Evolutionary conservation across 2,797 vertebrate genomes (phyloP), one percentile per base, ranked within the genome.

Genomic region (Odontamblyopus rebecca): DNA sequence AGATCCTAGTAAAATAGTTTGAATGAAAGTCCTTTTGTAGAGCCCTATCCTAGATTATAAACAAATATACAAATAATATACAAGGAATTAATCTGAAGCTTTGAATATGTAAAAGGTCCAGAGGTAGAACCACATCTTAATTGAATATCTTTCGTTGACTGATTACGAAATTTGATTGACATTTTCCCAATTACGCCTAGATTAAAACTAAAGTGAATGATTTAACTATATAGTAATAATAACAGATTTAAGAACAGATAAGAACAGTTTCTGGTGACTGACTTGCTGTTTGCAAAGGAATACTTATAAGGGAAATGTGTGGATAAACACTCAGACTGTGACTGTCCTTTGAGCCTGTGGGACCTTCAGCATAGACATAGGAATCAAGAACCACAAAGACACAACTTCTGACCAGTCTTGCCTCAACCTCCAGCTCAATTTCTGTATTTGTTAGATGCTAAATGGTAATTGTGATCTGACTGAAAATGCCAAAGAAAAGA

Each of bases 321-420:
- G 63, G 81, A 72, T 69, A 73, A 62, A 73, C 82, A 80, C 65
- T 48, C 72, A 48, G 44, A 64, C 59, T 56, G 77, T 69, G 64
- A 62, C 68, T 73, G 80, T 81, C 76, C 57, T 74, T 48, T 48
- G 61, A 82, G 84, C 80, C 82, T 63, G 53, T 4, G 53, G 76
- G 73, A 61, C 82, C 68, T 44, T 38, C 79, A 72, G 72, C 82
- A 26, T 8, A 38, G 35, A 4, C 23, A 12, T 23, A 23, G 9
- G 9, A 56, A 23, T 57, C 19, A 3, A 57, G 4, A 56, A 11
- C 9, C n/a, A 23, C n/a, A 35, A 35, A 35, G 5, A 35, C 6
- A 35, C 32, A 35, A 35, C n/a, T 9, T 8, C 53, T 6, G 2
- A 23, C 53, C 8, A n/a, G 50, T n/a, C 19, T 19, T 8, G 18